A percentile compares a stretch with the other conserved stretches of the same genome.
phyloP scores from a whole-genome alignment of 2,888 invertebrate genomes.

The Hedya salicella region DNA sequence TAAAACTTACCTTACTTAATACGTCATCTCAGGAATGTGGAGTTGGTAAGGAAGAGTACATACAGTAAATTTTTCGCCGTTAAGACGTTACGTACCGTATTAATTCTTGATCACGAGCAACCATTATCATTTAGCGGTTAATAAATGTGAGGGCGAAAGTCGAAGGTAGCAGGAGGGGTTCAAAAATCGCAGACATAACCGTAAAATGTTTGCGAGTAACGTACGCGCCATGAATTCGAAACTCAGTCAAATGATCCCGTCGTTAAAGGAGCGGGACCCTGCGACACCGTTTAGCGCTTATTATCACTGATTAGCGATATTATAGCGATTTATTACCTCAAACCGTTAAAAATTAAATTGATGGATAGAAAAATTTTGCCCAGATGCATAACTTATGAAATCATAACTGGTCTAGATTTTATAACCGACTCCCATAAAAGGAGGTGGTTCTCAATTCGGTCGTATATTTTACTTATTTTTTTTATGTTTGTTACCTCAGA shows the following conservation, averaged over 20 bases:
- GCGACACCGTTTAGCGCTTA: slow-evolving; percentile 55
- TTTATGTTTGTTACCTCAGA: too few relatives aligned
- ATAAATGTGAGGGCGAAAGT: slow-evolving; percentile 72
- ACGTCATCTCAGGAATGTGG: neutral
- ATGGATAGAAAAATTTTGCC: too few relatives aligned
- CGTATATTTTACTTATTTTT: too few relatives aligned
- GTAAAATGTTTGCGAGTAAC: slow-evolving; percentile 79
- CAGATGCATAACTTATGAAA: too few relatives aligned
- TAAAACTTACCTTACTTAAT: too few relatives aligned
- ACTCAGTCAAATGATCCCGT: slow-evolving; percentile 57
- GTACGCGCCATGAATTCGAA: slow-evolving; percentile 75
- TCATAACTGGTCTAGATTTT: too few relatives aligned
- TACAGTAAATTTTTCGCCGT: slow-evolving; percentile 48
- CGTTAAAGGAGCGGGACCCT: slow-evolving; percentile 64
- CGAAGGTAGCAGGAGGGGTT: slow-evolving; percentile 73
- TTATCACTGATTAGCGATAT: slow-evolving; percentile 54
- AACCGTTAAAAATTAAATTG: neutral
- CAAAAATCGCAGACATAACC: slow-evolving; percentile 80
- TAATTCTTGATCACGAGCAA: slow-evolving; percentile 69
- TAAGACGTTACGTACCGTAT: slow-evolving; percentile 58
- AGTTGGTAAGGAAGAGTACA: too few relatives aligned
- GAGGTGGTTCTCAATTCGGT: too few relatives aligned
- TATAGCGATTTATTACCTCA: slow-evolving; percentile 15
- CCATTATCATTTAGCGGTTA: slow-evolving; percentile 79
- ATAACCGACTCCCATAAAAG: too few relatives aligned